A percentile compares a stretch with the other conserved stretches of the same genome.
Conservation (phyloP, 2,888 invertebrate species). For the Serrognathus titanus region DNA sequence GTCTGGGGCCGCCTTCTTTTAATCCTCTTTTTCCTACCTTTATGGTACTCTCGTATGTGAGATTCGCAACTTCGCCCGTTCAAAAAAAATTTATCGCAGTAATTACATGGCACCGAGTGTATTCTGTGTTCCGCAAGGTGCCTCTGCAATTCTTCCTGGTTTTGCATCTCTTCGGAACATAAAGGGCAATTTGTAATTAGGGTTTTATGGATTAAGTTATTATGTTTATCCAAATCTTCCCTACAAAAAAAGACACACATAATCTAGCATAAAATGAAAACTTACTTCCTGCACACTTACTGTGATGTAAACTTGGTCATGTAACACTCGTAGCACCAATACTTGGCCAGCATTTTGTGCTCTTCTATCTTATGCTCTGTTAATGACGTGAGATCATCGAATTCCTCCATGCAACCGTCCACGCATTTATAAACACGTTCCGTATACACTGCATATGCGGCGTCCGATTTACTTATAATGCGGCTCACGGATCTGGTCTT, state of each 20-base stretch:
- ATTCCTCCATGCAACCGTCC: not conserved
- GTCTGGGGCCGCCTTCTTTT: constrained; percentile 15
- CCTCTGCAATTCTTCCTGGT: constrained; percentile 16
- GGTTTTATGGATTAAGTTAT: constrained; percentile 10
- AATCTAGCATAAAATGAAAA: not conserved
- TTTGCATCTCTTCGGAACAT: constrained; percentile 19
- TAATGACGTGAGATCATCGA: constrained; percentile 15
- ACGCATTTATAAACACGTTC: constrained; percentile 5
- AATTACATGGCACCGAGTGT: constrained; percentile 23
- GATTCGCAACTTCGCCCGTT: constrained; percentile 17
- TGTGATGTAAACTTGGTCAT: constrained; percentile 18
- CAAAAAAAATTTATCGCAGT: constrained; percentile 25
- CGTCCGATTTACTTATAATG: constrained; percentile 1
- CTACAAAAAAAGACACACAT: constrained; percentile 10
- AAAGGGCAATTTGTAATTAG: constrained; percentile 21
- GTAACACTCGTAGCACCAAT: constrained; percentile 24
- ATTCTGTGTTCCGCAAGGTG: constrained; percentile 22
- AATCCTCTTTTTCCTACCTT: constrained; percentile 18
- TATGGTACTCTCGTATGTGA: constrained; percentile 20
- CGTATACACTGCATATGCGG: not conserved
- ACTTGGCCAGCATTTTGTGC: constrained; percentile 23
- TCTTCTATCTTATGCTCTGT: constrained; percentile 20
- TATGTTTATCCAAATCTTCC: constrained; percentile 22
- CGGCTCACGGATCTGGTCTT: constrained; percentile 16
- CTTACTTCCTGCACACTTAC: constrained; percentile 19